A percentile compares a stretch with the other conserved stretches of the same genome.
Evolutionary conservation across 2,888 invertebrate genomes (phyloP).

Genomic region (Acleris holmiana): DNA sequence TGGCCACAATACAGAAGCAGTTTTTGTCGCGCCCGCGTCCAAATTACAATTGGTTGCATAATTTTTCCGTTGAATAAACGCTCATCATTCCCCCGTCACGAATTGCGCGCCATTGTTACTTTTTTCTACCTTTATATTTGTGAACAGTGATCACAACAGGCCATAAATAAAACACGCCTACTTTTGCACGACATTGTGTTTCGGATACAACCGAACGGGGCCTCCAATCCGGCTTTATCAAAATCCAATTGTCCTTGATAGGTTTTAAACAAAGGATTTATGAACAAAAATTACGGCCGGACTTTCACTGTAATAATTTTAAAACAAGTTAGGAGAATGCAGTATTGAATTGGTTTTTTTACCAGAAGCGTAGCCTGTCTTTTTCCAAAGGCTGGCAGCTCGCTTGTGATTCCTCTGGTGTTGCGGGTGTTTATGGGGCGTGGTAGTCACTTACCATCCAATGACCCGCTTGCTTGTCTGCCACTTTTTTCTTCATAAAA

Average conservation of each 20-base stretch:
- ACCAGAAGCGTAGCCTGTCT: too few relatives aligned
- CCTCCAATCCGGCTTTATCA: slow-evolving; percentile 48
- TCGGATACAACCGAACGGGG: slow-evolving; percentile 39
- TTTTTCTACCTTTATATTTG: slow-evolving; percentile 47
- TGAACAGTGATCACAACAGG: slow-evolving; percentile 72
- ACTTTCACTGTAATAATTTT: slow-evolving; percentile 3
- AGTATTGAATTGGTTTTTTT: too few relatives aligned
- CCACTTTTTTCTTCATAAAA: too few relatives aligned
- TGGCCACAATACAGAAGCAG: slow-evolving; percentile 27
- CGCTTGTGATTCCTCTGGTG: too few relatives aligned
- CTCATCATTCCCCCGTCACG: slow-evolving; percentile 55
- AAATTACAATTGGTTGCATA: slow-evolving; percentile 39
- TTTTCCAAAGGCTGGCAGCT: too few relatives aligned
- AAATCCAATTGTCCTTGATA: slow-evolving; percentile 40
- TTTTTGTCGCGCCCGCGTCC: slow-evolving; percentile 31
- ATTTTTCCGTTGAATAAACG: slow-evolving; percentile 45
- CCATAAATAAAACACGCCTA: slow-evolving; percentile 76
- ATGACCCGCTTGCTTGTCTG: too few relatives aligned
- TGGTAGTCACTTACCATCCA: too few relatives aligned
- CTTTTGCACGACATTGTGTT: slow-evolving; percentile 51
- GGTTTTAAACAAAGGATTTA: slow-evolving; percentile 45
- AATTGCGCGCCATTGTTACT: slow-evolving; percentile 45
- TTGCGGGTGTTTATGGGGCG: too few relatives aligned
- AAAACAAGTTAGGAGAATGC: too few relatives aligned
- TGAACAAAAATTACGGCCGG: slow-evolving; percentile 9